phyloP scores from a whole-genome alignment of 2,888 invertebrate genomes.

The Philonicus albiceps region DNA sequence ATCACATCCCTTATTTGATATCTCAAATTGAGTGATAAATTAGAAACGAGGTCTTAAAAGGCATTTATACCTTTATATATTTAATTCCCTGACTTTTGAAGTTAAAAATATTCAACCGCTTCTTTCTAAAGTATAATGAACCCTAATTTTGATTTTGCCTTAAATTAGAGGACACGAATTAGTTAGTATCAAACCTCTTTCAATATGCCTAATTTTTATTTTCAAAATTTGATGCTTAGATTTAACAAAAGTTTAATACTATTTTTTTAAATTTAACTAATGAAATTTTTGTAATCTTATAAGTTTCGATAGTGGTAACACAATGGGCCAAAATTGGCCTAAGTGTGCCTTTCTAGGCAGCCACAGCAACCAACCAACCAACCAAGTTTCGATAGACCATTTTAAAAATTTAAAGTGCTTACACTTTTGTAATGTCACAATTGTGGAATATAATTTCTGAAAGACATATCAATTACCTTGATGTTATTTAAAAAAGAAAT shows the following conservation, averaged over 20 bases:
- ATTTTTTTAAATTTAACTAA: neutral
- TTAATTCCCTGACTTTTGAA: neutral
- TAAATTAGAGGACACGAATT: neutral
- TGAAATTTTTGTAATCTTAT: neutral
- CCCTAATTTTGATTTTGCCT: neutral
- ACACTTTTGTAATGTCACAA: too few relatives aligned
- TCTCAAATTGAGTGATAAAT: too few relatives aligned
- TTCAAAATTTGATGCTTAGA: too few relatives aligned
- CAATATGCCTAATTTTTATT: neutral
- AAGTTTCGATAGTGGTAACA: too few relatives aligned
- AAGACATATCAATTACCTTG: constrained; percentile 1
- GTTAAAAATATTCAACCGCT: neutral
- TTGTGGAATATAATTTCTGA: too few relatives aligned
- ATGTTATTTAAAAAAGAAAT: neutral
- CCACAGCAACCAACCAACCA: too few relatives aligned
- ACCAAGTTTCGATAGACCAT: too few relatives aligned
- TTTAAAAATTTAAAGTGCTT: too few relatives aligned
- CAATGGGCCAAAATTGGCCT: too few relatives aligned
- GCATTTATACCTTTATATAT: neutral
- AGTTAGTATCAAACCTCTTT: neutral
- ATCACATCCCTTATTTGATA: neutral
- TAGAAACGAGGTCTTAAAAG: too few relatives aligned
- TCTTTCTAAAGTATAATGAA: neutral
- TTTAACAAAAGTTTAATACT: too few relatives aligned
- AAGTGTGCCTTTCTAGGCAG: too few relatives aligned